Percentiles rank a stretch among this genome's conserved stretches.
Conservation (phyloP, 1,140 invertebrate species). For the Calycopis cecrops region DNA sequence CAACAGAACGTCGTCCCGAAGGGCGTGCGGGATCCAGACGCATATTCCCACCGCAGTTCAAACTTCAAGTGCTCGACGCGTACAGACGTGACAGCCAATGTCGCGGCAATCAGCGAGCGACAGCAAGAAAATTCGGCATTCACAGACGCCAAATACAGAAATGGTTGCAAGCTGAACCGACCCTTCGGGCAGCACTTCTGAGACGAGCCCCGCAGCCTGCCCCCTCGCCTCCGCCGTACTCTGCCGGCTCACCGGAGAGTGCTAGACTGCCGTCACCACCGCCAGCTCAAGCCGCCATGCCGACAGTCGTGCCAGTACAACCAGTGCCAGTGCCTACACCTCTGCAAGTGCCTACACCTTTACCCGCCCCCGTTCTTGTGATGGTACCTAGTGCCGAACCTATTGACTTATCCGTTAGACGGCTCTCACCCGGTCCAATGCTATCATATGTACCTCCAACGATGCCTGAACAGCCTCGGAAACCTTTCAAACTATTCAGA, state of each 20-base stretch:
- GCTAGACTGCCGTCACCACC: conserved; percentile 57
- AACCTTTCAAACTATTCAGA: conserved; percentile 80
- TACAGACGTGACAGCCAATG: conserved; percentile 89
- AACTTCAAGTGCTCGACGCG: conserved; percentile 89
- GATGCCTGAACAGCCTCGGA: conserved; percentile 37
- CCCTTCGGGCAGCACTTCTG: conserved; percentile 80
- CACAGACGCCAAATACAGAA: conserved; percentile 91
- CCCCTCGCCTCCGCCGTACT: conserved; percentile 55
- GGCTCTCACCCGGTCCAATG: conserved; percentile 43
- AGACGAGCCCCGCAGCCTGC: conserved; percentile 61
- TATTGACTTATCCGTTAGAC: conserved; percentile 74
- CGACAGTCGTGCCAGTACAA: conserved; percentile 32
- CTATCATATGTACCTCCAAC: conserved; percentile 26
- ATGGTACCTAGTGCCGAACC: conserved; percentile 52
- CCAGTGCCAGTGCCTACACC: conserved; percentile 44
- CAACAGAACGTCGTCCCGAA: conserved; percentile 74
- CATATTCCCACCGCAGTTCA: conserved; percentile 90
- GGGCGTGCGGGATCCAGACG: conserved; percentile 80
- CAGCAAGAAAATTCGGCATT: conserved; percentile 90
- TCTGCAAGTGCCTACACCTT: conserved; percentile 44
- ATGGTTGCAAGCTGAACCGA: conserved; percentile 89
- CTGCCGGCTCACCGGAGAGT: conserved; percentile 59
- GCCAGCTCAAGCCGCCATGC: conserved; percentile 58
- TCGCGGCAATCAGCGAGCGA: conserved; percentile 89
- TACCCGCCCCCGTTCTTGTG: conserved; percentile 40